Evolutionary conservation across 2,888 invertebrate species (phyloP), one percentile per base, ranked within the genome.

Genomic region (Ophioninae sp.): DNA sequence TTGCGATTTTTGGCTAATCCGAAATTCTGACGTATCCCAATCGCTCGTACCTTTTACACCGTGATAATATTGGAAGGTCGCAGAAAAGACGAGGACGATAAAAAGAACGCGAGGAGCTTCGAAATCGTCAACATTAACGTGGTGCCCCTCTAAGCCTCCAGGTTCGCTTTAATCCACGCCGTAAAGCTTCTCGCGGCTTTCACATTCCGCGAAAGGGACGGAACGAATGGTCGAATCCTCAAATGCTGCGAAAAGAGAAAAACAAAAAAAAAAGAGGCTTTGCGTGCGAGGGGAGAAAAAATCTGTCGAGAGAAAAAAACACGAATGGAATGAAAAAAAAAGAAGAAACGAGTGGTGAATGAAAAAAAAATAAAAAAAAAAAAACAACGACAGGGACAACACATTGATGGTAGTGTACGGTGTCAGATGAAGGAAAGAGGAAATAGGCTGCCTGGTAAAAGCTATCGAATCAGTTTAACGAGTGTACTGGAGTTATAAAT

Each of bases 391-490:
- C 30, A 30, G 30, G 30, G 30, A 84, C 58, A 79, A 59, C 73
- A 37, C 68, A 68, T 56, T 37, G 44, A 75, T 74, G 61, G 73
- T 59, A 67, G 65, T 63, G 59, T 83, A 82, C 79, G 83, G 86
- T 85, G 85, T 82, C 81, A 79, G 78, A 72, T 59, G 56, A 68
- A 79, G 72, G 59, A 61, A 86, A 82, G 86, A 87, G 88, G 87
- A 86, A 89, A 89, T 88, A 85, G 87, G 86, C 87, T 87, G 88
- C 88, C 87, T 88, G 88, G 90, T 90, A 89, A 90, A 91, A 92
- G 91, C 91, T 90, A 92, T 91, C 90, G 90, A 91, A 91, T 91
- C 91, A 90, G 90, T 91, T 91, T 92, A 92, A 91, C 91, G 90
- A 91, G 89, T 90, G 89, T 88, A 88, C 88, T 87, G 84, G 87